A percentile compares a stretch with the other conserved stretches of the same genome.
These are phyloP conservation scores for Stenotaenia linearis DNA, from an alignment of 2,888 invertebrate species.

Conservation along the genomic window DNA sequence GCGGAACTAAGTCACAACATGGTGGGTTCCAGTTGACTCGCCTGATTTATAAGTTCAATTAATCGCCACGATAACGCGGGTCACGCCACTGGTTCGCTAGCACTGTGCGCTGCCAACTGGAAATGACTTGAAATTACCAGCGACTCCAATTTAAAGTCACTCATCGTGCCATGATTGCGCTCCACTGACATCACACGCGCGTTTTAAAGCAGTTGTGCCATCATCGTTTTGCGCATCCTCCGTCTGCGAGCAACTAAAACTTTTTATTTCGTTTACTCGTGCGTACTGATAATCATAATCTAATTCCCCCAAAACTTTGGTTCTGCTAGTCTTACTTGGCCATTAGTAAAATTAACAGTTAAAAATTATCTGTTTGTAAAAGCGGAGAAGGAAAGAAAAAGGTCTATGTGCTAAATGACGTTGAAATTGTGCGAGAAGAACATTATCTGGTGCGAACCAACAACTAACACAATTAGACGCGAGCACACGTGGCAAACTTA, in stretches of 20 bases:
- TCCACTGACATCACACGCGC: not conserved
- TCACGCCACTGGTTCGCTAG: not conserved
- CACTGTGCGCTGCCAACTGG: not conserved
- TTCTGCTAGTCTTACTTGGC: not conserved
- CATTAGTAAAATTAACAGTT: conserved; percentile 1
- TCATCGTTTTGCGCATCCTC: not conserved
- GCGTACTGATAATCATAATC: not conserved
- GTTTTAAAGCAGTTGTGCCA: not conserved
- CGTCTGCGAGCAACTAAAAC: not conserved
- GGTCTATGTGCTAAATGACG: not conserved
- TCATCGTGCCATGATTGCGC: conserved; percentile 9
- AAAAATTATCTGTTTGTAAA: not conserved
- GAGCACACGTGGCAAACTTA: not conserved
- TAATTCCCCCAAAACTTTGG: not conserved
- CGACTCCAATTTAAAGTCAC: conserved; percentile 9
- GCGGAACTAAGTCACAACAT: conserved; percentile 3
- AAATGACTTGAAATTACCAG: conserved; percentile 9
- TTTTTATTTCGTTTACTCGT: not conserved
- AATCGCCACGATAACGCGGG: conserved; percentile 9
- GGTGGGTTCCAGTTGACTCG: not conserved
- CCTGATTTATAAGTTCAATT: conserved; percentile 5
- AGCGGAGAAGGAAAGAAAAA: not conserved
- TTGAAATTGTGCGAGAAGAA: conserved; percentile 9
- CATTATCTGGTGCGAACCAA: conserved; percentile 9
- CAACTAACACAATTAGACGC: not conserved